These are phyloP conservation scores for Megaleporinus macrocephalus DNA, from an alignment of 2,113 vertebrate species.

Conservation along the genomic window DNA sequence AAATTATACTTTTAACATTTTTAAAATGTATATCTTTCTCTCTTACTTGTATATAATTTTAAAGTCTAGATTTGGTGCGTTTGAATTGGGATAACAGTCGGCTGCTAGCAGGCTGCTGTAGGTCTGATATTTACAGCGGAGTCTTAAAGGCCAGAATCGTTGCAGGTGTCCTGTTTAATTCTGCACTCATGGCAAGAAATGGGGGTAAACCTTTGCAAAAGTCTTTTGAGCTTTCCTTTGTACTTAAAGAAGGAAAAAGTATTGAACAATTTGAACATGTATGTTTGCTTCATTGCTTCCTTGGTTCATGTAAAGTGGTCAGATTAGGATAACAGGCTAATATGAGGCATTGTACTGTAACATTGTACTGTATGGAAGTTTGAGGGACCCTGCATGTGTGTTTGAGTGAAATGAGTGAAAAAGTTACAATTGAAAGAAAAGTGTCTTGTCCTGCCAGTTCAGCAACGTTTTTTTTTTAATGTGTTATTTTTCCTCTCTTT, in stretches of 20 bases:
- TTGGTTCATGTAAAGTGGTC: background rate
- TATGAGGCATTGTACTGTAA: background rate
- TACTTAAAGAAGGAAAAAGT: background rate
- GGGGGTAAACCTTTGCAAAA: background rate
- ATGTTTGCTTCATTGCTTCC: background rate
- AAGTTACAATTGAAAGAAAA: background rate
- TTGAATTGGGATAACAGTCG: background rate
- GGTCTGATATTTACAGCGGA: background rate
- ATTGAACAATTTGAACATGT: background rate
- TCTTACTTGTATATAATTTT: constrained; percentile 55
- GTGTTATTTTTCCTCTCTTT: no score
- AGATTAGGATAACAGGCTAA: background rate
- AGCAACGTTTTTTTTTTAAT: background rate
- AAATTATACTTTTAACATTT: constrained; percentile 61
- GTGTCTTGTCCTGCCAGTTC: background rate
- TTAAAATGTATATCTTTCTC: constrained; percentile 30
- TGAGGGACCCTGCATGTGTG: background rate
- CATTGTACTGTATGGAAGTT: background rate
- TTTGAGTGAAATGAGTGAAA: background rate
- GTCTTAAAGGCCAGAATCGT: background rate
- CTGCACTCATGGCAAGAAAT: background rate
- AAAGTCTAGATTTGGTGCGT: background rate
- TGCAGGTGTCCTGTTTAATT: background rate
- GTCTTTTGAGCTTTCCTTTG: background rate
- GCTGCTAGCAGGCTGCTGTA: background rate